Evolutionary conservation across 2,888 invertebrate genomes (phyloP), one percentile per base, ranked within the genome.

Genomic region (Drosophila atripex): DNA sequence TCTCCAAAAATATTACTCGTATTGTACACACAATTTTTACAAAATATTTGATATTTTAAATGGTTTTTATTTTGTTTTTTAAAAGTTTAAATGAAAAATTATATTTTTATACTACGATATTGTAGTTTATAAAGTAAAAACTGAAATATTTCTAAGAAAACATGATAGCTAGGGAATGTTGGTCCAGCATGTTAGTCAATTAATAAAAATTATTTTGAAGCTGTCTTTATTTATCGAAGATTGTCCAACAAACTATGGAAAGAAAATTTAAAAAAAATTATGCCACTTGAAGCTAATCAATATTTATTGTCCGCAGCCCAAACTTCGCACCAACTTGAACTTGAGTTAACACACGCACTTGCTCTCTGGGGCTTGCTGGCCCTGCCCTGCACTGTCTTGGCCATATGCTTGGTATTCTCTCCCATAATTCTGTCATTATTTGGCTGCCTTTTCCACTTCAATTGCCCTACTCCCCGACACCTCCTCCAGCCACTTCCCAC

Each of bases 401-500:
- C 68, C 80, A 85, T 79, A 80, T 80, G 86, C 68, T 65, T 50
- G 50, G 32, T 60, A 64, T 78, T 65, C 61, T 59, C 69, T 35
- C 38, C 65, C 61, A 77, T 74, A 72, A 72, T 76, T 75, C 56
- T 54, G 66, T 77, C 83, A 80, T 85, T 80, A 80, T 77, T 77
- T 79, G 70, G 82, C 45, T 32, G 64, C 70, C 79, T 73, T 73
- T 77, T 75, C 77, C 73, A 71, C 78, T 78, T 72, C 66, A 52
- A 72, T 55, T 70, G 71, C 55, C 63, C 30, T 16, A 25, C 66
- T 57, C 30, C 39, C 12, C 51, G 8, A 12, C 56, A 38, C 60
- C 52, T n/a, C 25, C 50, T 12, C 41, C 16, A 14, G 14, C 14
- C 38, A 32, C 32, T 12, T 32, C 3, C 9, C 18, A 54, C 25